Conservation (phyloP, 35 echinoderm and acorn worm genomes). For the Nesometra sesokonis region DNA sequence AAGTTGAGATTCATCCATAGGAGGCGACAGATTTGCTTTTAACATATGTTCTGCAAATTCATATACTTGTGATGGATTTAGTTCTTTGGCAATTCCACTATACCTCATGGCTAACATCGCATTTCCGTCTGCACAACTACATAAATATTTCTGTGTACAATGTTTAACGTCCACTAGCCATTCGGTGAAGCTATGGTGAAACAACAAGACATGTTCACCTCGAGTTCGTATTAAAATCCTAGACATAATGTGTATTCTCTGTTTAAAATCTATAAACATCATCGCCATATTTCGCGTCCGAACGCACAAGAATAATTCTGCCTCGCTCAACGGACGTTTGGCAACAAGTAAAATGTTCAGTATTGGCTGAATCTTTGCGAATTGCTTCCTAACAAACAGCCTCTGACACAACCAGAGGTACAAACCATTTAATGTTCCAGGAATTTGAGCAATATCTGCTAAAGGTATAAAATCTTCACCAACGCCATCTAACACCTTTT, state of each 20-base stretch:
- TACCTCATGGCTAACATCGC: slow-evolving; percentile 97
- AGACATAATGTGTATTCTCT: slow-evolving; percentile 55
- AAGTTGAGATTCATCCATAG: slow-evolving; percentile 64
- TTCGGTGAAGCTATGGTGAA: slow-evolving; percentile 94
- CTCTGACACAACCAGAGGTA: slow-evolving; percentile 92
- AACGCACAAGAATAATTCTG: slow-evolving; percentile 70
- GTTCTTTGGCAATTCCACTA: slow-evolving; percentile 69
- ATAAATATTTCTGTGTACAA: slow-evolving; percentile 95
- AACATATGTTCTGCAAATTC: slow-evolving; percentile 89
- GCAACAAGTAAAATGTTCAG: slow-evolving; percentile 81
- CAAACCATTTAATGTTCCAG: slow-evolving; percentile 94
- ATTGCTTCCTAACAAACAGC: slow-evolving; percentile 79
- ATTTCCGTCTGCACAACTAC: slow-evolving; percentile 80
- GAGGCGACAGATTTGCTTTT: slow-evolving; percentile 61
- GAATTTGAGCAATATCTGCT: slow-evolving; percentile 82
- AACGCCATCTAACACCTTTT: slow-evolving; percentile 92
- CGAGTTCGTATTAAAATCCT: slow-evolving; percentile 50
- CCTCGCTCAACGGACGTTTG: slow-evolving; percentile 64
- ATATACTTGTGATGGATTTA: slow-evolving; percentile 84
- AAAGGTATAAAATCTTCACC: slow-evolving; percentile 77
- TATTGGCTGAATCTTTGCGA: slow-evolving; percentile 65
- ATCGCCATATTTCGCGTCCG: slow-evolving; percentile 75
- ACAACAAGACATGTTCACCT: slow-evolving; percentile 60
- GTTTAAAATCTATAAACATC: slow-evolving; percentile 61
- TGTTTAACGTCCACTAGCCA: slow-evolving; percentile 95